Evolutionary conservation across 2,797 vertebrate species (phyloP), one percentile per base, ranked within the genome.

Genomic region (Vespertilio murinus): DNA sequence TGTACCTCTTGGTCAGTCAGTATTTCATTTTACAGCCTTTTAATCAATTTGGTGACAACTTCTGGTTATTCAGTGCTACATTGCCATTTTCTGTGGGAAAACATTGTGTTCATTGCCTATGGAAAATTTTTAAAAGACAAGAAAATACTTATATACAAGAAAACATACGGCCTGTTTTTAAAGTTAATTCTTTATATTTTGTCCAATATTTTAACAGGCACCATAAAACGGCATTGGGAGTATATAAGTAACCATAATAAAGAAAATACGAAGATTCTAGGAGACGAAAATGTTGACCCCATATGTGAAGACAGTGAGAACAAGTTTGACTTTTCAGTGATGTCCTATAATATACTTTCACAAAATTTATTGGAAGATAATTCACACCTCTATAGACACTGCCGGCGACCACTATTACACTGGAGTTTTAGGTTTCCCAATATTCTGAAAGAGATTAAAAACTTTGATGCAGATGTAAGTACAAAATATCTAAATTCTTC

Each of bases 271-370:
- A 95, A 96, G 91, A 88, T 88, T 0, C 22, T 97, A 81, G 97
- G 96, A 97, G 97, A 96, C 35, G 93, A 94, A 91, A 83, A 87
- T 74, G 14, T 95, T 95, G 90, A 97, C 88, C 89, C 98, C 96
- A 95, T 86, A 23, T 97, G 78, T 97, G 96, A 91, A 96, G 97
- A 95, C 95, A 95, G 33, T 33, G 96, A 86, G 80, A 81, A 94
- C 18, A 95, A 95, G 2, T 99, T 99, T 96, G 99, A 99, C 97
- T 99, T 99, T 97, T 99, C 99, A 0, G 98, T 99, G 71, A 98
- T 99, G 98, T 99, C 99, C 74, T 99, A 99, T 98, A 99, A 99
- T 96, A 99, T 99, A 97, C 98, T 99, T 95, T 99, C 99, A 1
- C 99, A 99, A 98, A 98, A 99, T 87, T 98, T 99, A 78, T 98